Percentiles rank a stretch among this genome's conserved stretches.
Conservation (phyloP, 2,113 vertebrate species). For the Sprattus sprattus region DNA sequence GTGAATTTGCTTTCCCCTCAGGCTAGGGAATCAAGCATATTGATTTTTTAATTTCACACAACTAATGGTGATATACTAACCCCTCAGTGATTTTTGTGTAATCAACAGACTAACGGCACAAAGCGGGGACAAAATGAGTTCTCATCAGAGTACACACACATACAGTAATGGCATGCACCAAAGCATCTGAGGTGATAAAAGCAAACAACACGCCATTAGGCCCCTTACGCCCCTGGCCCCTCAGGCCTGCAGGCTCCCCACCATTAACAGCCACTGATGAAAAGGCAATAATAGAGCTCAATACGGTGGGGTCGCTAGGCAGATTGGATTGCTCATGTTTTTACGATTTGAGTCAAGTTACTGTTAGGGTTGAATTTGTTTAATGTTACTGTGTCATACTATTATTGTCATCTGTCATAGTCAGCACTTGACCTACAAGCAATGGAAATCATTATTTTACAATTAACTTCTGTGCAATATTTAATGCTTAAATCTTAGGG, state of each 20-base stretch:
- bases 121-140: conserved; percentile 33
- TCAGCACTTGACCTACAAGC: background rate
- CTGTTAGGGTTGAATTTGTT: background rate
- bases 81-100: conserved; percentile 51
- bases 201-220: conserved; percentile 46
- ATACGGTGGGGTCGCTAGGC: background rate
- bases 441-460: background rate
- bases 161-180: conserved; percentile 44
- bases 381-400: background rate
- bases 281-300: conserved; percentile 24
- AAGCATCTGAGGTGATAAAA: conserved; percentile 53
- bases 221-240: conserved; percentile 21
- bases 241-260: conserved; percentile 31
- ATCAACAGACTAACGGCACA: conserved; percentile 45
- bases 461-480: background rate
- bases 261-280: conserved; percentile 30
- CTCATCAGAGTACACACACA: conserved; percentile 17
- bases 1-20: conserved; percentile 30
- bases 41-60: conserved; percentile 50
- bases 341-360: background rate
- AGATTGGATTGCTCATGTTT: background rate
- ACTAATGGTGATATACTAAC: conserved; percentile 47
- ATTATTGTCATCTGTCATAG: background rate
- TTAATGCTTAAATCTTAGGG: background rate
- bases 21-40: conserved; percentile 35